These are phyloP conservation scores for Galaxias olidus DNA, from an alignment of 2,797 vertebrate species.

Conservation along the genomic window DNA sequence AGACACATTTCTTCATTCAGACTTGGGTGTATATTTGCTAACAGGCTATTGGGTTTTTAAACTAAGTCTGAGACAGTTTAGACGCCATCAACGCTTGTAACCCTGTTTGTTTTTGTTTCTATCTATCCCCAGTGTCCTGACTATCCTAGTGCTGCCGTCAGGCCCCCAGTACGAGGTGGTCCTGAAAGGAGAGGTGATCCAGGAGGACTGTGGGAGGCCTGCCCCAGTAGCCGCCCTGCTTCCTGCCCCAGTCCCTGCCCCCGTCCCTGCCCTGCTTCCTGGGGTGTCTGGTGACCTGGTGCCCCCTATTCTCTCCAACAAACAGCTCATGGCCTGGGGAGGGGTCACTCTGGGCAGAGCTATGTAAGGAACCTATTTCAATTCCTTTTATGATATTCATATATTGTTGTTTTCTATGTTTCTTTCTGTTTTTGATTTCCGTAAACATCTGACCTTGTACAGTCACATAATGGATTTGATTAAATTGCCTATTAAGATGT, in stretches of 20 bases:
- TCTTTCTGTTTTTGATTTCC: too few species aligned
- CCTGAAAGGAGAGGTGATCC: slow-evolving; percentile 78
- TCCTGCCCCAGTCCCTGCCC: slow-evolving; percentile 21
- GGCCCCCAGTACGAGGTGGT: slow-evolving; percentile 95
- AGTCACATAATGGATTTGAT: too few species aligned
- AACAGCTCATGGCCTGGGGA: slow-evolving; percentile 93
- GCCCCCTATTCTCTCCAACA: slow-evolving; percentile 93
- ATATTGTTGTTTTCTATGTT: too few species aligned
- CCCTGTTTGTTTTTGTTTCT: slow-evolving; percentile 2
- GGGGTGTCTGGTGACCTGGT: slow-evolving; percentile 60
- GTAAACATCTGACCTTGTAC: too few species aligned
- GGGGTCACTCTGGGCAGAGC: slow-evolving; percentile 88
- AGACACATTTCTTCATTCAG: too few species aligned
- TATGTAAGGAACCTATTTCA: slow-evolving; percentile 79
- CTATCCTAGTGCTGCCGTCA: slow-evolving; percentile 88
- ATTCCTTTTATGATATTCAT: too few species aligned
- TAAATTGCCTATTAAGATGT: too few species aligned
- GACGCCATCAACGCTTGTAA: too few species aligned
- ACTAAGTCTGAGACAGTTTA: too few species aligned
- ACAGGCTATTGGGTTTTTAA: too few species aligned
- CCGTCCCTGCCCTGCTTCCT: slow-evolving; percentile 39
- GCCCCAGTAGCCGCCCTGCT: too few species aligned
- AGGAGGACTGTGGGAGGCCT: slow-evolving; percentile 52
- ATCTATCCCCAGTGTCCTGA: slow-evolving; percentile 79
- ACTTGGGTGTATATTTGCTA: too few species aligned